These are phyloP conservation scores for Clarias magur DNA, from an alignment of 2,113 vertebrate genomes.

Conservation along the genomic window DNA sequence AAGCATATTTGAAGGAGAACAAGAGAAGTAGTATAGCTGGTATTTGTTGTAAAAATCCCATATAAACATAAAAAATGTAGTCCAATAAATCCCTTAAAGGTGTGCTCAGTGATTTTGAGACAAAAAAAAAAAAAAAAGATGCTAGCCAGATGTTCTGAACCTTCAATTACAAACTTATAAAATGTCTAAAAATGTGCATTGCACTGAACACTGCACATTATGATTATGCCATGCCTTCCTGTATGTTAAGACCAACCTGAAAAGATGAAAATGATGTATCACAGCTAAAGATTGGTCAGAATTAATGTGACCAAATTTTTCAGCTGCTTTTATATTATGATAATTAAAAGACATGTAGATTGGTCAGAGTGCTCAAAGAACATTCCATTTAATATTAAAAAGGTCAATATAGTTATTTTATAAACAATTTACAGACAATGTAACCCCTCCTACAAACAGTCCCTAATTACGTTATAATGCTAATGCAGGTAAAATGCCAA, in stretches of 20 bases:
- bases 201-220: background rate
- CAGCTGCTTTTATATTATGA: background rate
- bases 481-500: background rate
- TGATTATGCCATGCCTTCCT: background rate
- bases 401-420: background rate
- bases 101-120: background rate
- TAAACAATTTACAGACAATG: background rate
- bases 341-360: background rate
- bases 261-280: background rate
- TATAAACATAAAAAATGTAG: slow-evolving; percentile 28
- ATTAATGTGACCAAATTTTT: background rate
- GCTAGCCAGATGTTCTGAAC: background rate
- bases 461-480: background rate
- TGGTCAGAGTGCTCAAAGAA: background rate
- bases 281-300: background rate
- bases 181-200: background rate
- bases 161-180: background rate
- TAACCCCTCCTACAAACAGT: background rate
- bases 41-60: slow-evolving; percentile 28
- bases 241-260: background rate
- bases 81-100: slow-evolving; percentile 1
- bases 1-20: slow-evolving; percentile 28
- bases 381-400: background rate
- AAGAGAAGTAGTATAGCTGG: slow-evolving; percentile 20
- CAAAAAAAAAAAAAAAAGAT: background rate